phyloP scores from a whole-genome alignment of 1,140 invertebrate genomes.

The Dreissena rostriformis region DNA sequence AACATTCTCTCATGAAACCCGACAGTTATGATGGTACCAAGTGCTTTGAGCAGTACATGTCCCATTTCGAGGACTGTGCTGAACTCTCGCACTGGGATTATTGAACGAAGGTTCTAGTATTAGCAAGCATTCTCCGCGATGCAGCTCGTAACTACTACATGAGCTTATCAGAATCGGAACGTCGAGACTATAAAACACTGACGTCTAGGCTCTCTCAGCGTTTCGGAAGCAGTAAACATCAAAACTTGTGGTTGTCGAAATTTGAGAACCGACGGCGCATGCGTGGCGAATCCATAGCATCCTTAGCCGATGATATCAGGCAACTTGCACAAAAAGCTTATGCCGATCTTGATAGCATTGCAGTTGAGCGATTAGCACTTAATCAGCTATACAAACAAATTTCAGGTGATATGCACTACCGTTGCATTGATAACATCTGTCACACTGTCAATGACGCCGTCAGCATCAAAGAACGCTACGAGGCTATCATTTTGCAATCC shows the following conservation, averaged over 20 bases:
- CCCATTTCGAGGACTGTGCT: constrained; percentile 33
- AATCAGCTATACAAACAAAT: constrained; percentile 23
- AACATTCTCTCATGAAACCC: constrained; percentile 17
- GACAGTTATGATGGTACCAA: background rate
- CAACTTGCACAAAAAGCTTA: background rate
- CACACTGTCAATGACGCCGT: background rate
- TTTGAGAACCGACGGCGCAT: background rate
- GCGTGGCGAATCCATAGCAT: background rate
- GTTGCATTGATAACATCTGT: background rate
- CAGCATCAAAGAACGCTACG: background rate
- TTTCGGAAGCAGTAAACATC: constrained; percentile 7
- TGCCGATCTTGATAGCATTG: background rate
- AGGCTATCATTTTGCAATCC: background rate
- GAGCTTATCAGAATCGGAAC: background rate
- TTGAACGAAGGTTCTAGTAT: background rate
- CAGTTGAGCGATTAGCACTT: background rate
- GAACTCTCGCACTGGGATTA: background rate
- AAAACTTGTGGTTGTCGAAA: background rate
- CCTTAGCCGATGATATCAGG: constrained; percentile 6
- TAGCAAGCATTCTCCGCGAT: background rate
- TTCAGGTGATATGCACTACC: background rate
- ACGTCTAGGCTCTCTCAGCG: background rate
- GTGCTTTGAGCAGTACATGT: constrained; percentile 13
- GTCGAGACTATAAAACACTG: background rate
- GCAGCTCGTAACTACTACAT: constrained; percentile 7